A percentile compares a stretch with the other conserved stretches of the same genome.
phyloP scores from a whole-genome alignment of 2,888 invertebrate species.

The Xanthia icteritia region DNA sequence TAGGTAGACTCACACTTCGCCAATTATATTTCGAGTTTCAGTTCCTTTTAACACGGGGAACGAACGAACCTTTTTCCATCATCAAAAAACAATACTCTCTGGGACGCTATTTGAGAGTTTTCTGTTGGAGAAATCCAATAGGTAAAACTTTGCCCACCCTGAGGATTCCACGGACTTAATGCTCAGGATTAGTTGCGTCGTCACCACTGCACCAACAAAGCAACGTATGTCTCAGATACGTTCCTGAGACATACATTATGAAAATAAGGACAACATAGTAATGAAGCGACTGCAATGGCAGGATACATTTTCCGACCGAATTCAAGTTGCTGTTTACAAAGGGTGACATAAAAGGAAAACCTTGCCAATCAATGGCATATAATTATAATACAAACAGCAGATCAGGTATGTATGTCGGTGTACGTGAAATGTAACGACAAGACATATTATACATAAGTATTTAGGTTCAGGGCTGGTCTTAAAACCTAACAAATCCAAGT shows the following conservation, averaged over 20 bases:
- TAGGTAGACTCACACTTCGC: not conserved
- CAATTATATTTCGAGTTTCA: not conserved
- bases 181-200: too few relatives aligned
- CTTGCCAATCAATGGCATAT: slow-evolving; percentile 12
- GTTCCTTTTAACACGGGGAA: not conserved
- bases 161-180: not conserved
- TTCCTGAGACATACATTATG: not conserved
- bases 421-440: slow-evolving; percentile 63
- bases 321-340: slow-evolving; percentile 16
- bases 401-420: slow-evolving; percentile 43
- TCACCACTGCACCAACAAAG: not conserved
- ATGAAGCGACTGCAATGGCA: not conserved
- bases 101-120: not conserved
- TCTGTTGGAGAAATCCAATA: not conserved
- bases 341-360: slow-evolving; percentile 10
- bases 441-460: slow-evolving; percentile 50
- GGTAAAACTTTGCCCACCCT: not conserved
- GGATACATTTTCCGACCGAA: not conserved
- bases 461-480: slow-evolving; percentile 59
- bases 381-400: slow-evolving; percentile 41
- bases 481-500: slow-evolving; percentile 74
- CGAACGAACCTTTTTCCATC: not conserved
- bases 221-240: not conserved
- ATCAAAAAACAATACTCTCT: not conserved
- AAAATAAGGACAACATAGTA: not conserved